Evolutionary conservation across 2,113 vertebrate genomes (phyloP).

Genomic region (Tychaedon coryphoeus): DNA sequence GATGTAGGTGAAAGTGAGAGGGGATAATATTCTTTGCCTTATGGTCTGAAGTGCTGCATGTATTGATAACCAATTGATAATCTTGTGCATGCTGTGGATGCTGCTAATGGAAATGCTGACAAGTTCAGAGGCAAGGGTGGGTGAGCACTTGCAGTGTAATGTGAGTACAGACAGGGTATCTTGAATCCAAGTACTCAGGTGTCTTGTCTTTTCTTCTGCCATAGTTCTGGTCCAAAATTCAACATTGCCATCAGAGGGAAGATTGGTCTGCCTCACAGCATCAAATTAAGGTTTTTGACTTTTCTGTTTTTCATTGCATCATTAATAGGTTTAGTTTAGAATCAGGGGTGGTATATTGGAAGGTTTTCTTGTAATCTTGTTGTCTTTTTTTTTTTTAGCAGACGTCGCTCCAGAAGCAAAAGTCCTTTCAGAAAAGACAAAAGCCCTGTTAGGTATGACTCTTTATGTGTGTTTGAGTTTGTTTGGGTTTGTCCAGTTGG

Average conservation of each 20-base stretch:
- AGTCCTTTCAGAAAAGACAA: conserved; percentile 94
- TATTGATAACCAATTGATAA: background rate
- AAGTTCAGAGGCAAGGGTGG: background rate
- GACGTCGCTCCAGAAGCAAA: conserved; percentile 86
- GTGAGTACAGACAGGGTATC: background rate
- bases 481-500: background rate
- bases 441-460: conserved; percentile 88
- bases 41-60: background rate
- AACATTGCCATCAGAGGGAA: conserved; percentile 91
- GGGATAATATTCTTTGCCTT: background rate
- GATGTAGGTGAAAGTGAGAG: background rate
- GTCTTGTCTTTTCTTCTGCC: conserved; percentile 69
- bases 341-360: background rate
- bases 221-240: conserved; percentile 90
- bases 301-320: conserved; percentile 15
- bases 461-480: background rate
- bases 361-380: conserved; percentile 11
- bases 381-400: conserved; percentile 71
- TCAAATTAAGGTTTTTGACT: conserved; percentile 89
- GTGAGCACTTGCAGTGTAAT: background rate
- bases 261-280: conserved; percentile 89
- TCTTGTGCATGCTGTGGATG: background rate
- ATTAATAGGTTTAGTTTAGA: conserved; percentile 53
- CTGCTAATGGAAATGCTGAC: background rate
- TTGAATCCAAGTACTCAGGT: background rate